Percentiles rank a stretch among this genome's conserved stretches.
Evolutionary conservation across 2,113 vertebrate genomes (phyloP).

Genomic region (Passerina amoena): DNA sequence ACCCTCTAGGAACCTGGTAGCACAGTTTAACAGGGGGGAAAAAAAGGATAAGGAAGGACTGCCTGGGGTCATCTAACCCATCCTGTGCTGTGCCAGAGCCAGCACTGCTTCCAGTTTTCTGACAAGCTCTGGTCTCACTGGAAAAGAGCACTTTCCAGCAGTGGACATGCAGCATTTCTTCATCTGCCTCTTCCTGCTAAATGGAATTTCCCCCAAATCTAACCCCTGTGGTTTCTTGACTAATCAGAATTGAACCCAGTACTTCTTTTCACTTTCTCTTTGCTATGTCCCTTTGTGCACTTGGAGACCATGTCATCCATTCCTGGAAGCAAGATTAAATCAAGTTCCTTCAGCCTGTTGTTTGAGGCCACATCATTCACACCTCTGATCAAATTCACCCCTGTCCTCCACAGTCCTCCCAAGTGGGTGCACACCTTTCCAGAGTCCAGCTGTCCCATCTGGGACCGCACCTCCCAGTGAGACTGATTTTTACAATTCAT

Average conservation of each 20-base stretch:
- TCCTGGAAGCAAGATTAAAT: not conserved
- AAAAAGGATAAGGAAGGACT: not conserved
- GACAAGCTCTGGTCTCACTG: not conserved
- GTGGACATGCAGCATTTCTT: not conserved
- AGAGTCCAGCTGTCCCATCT: not conserved
- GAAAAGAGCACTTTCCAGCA: not conserved
- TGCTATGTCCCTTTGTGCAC: not conserved
- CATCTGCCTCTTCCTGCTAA: not conserved
- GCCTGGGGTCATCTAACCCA: no score
- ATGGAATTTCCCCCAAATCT: not conserved
- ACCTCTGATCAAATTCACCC: not conserved
- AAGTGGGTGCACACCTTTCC: not conserved
- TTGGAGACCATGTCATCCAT: not conserved
- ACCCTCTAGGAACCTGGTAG: not conserved
- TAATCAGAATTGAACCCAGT: not conserved
- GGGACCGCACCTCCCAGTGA: not conserved
- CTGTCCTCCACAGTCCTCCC: not conserved
- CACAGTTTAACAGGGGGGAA: accelerated
- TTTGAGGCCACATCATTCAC: not conserved
- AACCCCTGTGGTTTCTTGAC: not conserved
- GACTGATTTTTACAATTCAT: not conserved
- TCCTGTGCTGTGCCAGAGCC: not conserved
- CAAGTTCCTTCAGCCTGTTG: not conserved
- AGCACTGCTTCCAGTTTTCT: not conserved
- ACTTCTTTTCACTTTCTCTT: slow-evolving; percentile 47